Conservation (phyloP, 2,888 invertebrate genomes). For the Altica lythri region DNA sequence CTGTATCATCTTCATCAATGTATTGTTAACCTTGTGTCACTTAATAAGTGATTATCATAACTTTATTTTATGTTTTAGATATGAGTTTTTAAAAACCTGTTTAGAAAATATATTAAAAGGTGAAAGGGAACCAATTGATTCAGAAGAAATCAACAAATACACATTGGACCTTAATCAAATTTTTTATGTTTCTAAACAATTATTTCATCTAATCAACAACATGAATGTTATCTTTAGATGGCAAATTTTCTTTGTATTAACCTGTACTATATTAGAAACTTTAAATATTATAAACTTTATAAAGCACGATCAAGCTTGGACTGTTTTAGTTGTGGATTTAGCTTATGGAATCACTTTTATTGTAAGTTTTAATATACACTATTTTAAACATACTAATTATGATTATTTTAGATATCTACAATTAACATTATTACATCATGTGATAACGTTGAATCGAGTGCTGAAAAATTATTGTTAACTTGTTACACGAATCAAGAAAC, state of each 20-base stretch:
- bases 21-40: no score
- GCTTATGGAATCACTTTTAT: conserved; percentile 9
- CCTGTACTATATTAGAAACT: conserved; percentile 13
- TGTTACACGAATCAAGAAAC: conserved; percentile 3
- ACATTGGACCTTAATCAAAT: conserved; percentile 7
- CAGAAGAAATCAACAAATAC: conserved; percentile 1
- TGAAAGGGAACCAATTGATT: no score
- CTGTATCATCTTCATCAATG: no score
- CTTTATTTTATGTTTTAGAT: conserved; percentile 5
- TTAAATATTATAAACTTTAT: conserved; percentile 15
- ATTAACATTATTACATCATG: conserved; percentile 3
- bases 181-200: background rate
- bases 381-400: background rate
- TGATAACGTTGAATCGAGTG: background rate
- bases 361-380: conserved; percentile 7
- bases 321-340: conserved; percentile 1
- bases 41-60: no score
- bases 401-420: conserved; percentile 4
- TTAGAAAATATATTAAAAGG: background rate
- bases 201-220: background rate
- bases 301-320: conserved; percentile 1
- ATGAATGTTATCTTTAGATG: conserved; percentile 9
- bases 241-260: conserved; percentile 15
- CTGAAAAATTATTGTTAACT: background rate
- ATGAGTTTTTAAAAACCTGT: conserved; percentile 2